Evolutionary conservation across 2,113 vertebrate genomes (phyloP), one percentile per base, ranked within the genome.

Genomic region (Neoarius graeffei): DNA sequence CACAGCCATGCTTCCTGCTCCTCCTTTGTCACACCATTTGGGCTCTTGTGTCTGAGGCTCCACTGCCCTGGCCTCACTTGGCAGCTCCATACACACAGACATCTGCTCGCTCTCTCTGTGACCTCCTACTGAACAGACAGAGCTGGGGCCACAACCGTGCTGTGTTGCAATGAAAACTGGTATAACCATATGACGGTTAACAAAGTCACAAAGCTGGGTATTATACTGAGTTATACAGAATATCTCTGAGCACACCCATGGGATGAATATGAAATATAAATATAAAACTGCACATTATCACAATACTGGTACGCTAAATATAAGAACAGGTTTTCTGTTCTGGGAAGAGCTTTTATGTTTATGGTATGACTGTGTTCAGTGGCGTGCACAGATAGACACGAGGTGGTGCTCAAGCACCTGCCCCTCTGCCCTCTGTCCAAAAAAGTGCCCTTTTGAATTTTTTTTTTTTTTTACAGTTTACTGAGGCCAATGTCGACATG

Each of bases 1-100:
- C 95, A 93, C 89, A 95, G 94, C 95, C 94, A 92, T 92, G 94
- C 94, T 96, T 96, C 95, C 95, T 95, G 94, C 93, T 93, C 95
- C 94, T 95, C 94, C 94, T 96, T 95, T 96, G 94, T 95, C 94
- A 93, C 95, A 94, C 95, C 95, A 95, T 95, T 95, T 96, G 95
- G 93, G 92, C 92, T 92, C 94, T 94, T 93, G 94, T 94, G 95
- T 94, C 92, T 95, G 94, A 93, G 92, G 91, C 91, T 91, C 93
- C 92, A 88, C 91, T 90, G 90, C 92, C 93, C 92, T 89, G 91
- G 93, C 94, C 92, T 93, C 94, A 93, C 91, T 95, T 96, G 95
- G 94, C 95, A 96, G 92, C 92, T 87, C 91, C 57, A 91, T 85
- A 92, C 93, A 94, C 93, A 93, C 91, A 90, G 95, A 96, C 95